Percentiles rank a stretch among this genome's conserved stretches.
Evolutionary conservation across 2,797 vertebrate genomes (phyloP).

Genomic region (Catamblyrhynchus diadema): DNA sequence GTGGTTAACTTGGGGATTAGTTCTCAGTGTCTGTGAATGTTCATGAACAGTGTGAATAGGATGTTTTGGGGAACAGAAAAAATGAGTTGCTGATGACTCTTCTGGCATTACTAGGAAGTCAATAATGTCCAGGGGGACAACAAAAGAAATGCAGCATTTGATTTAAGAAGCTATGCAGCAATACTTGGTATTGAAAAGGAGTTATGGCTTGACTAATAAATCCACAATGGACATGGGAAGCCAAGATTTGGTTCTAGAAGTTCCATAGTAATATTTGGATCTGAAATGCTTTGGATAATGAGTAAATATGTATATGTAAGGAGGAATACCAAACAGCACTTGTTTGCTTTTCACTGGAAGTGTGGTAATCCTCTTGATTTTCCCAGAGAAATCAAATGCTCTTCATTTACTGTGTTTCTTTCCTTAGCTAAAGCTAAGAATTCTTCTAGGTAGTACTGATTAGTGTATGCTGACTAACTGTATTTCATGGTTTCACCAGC

Average conservation of each 20-base stretch:
- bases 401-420: background rate
- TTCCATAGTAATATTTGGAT: background rate
- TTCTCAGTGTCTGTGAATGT: background rate
- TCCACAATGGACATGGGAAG: background rate
- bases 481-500: background rate
- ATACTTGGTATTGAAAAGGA: background rate
- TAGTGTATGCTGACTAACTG: background rate
- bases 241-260: background rate
- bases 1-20: background rate
- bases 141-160: background rate
- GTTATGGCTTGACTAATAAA: background rate
- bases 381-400: background rate
- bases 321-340: background rate
- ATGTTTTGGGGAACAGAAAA: background rate
- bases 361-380: background rate
- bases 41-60: background rate
- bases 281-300: background rate
- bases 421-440: background rate
- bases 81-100: background rate
- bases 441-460: background rate
- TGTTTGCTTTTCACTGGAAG: background rate
- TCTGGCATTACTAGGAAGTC: background rate
- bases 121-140: accelerated
- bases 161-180: background rate
- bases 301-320: background rate